A percentile compares a stretch with the other conserved stretches of the same genome.
Conservation (phyloP, 1,140 invertebrate genomes). For the Bombus ignitus region DNA sequence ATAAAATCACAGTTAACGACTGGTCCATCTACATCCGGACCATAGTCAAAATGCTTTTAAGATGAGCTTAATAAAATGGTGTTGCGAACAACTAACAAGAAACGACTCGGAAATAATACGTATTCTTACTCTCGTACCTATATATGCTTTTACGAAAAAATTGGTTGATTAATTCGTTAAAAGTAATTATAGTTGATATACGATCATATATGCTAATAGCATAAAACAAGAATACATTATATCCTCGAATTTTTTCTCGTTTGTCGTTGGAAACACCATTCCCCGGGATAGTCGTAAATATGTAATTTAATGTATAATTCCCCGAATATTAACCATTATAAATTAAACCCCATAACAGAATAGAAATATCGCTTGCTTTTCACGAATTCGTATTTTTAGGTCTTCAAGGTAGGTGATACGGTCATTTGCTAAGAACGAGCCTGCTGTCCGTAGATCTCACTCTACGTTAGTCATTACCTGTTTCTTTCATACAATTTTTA, state of each 20-base stretch:
- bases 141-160: no score
- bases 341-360: no score
- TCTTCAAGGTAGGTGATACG: no score
- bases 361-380: background rate
- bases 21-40: slow-evolving; percentile 19
- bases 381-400: background rate
- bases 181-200: background rate
- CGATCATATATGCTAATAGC: no score
- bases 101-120: background rate
- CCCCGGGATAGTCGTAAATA: no score
- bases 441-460: background rate
- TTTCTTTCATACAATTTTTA: background rate
- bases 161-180: background rate
- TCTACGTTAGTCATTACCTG: background rate
- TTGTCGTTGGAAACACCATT: no score
- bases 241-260: fast-evolving
- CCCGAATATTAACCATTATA: no score
- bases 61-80: slow-evolving; percentile 14
- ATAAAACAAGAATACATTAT: no score
- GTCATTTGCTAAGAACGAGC: background rate
- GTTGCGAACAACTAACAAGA: background rate
- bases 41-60: slow-evolving; percentile 3
- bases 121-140: fast-evolving
- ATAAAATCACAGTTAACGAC: slow-evolving; percentile 67
- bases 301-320: no score